Evolutionary conservation across 2,113 vertebrate genomes (phyloP), one percentile per base, ranked within the genome.

Genomic region (Pachyramphus minor): DNA sequence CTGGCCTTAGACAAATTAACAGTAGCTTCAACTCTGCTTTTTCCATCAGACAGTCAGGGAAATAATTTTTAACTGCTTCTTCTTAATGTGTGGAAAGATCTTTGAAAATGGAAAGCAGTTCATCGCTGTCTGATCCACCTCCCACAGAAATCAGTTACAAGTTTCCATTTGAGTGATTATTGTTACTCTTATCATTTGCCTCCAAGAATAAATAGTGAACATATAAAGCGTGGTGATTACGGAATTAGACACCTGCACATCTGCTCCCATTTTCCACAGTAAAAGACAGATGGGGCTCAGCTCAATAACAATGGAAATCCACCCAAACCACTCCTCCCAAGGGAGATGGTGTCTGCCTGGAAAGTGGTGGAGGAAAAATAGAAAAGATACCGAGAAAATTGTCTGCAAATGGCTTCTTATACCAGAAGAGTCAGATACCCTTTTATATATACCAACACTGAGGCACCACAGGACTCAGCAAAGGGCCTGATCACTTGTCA

Each of bases 1-100:
- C 33, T 37, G 62, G 31, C 33, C 55, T 87, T 41, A 39, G 17
- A 35, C 22, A 73, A 73, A 39, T 50, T 19, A 73, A 81, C 39
- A 76, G 14, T 13, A 74, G 41, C 25, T 86, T 75, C 30, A 30
- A 11, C 28, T 73, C 66, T 44, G 28, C 13, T 37, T 63, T 44
- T 20, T 53, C 50, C n/a, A 55, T 24, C 0, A 0, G 62, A n/a
- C 12, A 60, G 27, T 5, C 64, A 1, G 5, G 33, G 41, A 74
- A 82, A 78, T 33, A 31, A 52, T 45, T 56, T 87, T 28, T 64
- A 82, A 68, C 22, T 62, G 56, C 44, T 89, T n/a, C 77, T 83
- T 59, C 73, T n/a, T n/a, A 39, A 47, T 7, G 27, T 41, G 52
- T 47, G 76, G 39, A 50, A 76, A 66, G 45, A 73, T 42, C 55